Base-by-base conservation (phyloP, 1,140 invertebrate genomes). In the Euura lappo region DNA sequence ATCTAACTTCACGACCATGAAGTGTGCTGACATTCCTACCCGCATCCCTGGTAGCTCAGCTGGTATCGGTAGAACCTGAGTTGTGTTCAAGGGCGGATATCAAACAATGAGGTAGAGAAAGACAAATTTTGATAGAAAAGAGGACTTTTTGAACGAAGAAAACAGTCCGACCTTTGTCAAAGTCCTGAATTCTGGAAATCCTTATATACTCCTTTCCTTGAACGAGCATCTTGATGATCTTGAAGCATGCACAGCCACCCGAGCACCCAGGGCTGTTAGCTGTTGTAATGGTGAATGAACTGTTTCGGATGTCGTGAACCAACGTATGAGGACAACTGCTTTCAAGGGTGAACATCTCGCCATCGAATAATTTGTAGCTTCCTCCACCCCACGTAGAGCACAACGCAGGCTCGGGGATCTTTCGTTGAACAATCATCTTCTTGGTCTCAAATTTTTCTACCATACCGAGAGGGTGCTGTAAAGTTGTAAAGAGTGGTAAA, bases 331-430 rank as follows among this genome's bases (percentile, higher is more conserved):
- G 84, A 77, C 93, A 94, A 2, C 88, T 83, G 2, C 93, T 91
- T 5, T 91, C 85, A 71, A 93, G 92, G 73, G 91, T 92, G 76
- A 80, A 86, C 71, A 86, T 79, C 6, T 44, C 71, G n/a, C 94
- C 94, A 87, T 97, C 95, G 78, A 97, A 97, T 0, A 95, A 96
- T 80, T 95, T 94, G 77, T 93, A 95, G 85, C 97, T 95, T 3
- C 90, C 87, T 46, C 92, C 93, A 28, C 91, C 91, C 95, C 95
- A 97, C 2, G 91, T 91, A 65, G 93, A 90, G 80, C 96, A 97
- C 6, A 89, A 89, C 11, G 91, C 91, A 0, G 91, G 88, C 72
- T 88, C 87, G 2, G 92, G 91, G 6, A 81, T 83, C 45, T 85
- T 83, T 70, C 88, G 84, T 71, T 87, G 79, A 1, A 88, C 71